These are phyloP conservation scores for Melinaea marsaeus DNA, from an alignment of 2,888 invertebrate genomes.

Conservation along the genomic window DNA sequence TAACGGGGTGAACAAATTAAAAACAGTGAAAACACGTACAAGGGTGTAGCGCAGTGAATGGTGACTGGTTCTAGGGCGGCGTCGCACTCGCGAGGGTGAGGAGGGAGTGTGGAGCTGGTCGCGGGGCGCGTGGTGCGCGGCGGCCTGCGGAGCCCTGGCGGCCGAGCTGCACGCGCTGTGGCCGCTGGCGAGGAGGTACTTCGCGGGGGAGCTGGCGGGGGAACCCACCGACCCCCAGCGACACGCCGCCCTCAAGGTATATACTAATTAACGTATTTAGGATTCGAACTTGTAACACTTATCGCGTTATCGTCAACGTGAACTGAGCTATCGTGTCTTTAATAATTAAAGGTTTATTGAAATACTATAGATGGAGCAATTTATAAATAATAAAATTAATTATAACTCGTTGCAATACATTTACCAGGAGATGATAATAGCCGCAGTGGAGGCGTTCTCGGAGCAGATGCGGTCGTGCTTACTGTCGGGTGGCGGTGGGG, in stretches of 20 bases:
- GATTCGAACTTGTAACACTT: neutral
- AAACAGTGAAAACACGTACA: too few relatives aligned
- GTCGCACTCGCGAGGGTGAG: conserved; percentile 41
- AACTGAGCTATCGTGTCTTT: neutral
- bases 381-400: neutral
- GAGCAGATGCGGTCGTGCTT: conserved; percentile 85
- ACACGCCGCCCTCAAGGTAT: conserved; percentile 86
- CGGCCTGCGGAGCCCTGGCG: conserved; percentile 63
- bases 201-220: conserved; percentile 90
- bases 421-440: conserved; percentile 86
- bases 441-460: conserved; percentile 85
- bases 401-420: neutral
- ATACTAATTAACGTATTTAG: neutral
- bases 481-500: conserved; percentile 75
- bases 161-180: conserved; percentile 90
- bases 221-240: conserved; percentile 82
- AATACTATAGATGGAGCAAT: neutral
- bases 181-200: conserved; percentile 97
- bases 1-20: too few relatives aligned
- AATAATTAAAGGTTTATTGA: neutral
- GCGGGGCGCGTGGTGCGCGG: conserved; percentile 63
- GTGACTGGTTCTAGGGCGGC: conserved; percentile 38
- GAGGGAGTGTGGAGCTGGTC: conserved; percentile 49
- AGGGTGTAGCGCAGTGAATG: neutral
- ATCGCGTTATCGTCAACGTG: too few relatives aligned